Evolutionary conservation across 2,888 invertebrate species (phyloP).

Genomic region (Pristionchus entomophagus): DNA sequence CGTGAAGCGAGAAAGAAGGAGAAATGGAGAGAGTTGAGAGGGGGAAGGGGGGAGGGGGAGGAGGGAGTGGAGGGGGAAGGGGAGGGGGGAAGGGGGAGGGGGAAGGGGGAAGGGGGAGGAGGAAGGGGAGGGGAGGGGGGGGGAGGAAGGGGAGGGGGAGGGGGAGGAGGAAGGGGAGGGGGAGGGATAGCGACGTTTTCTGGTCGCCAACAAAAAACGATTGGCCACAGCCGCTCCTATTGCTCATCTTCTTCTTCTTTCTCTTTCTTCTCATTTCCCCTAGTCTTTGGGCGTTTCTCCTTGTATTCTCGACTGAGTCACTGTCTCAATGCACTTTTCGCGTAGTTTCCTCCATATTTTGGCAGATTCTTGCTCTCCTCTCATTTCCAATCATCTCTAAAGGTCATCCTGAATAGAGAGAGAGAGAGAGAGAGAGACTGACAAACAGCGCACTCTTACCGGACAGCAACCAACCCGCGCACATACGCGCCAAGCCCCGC

Average conservation of each 20-base stretch:
- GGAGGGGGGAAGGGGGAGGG: background rate
- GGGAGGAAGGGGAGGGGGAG: background rate
- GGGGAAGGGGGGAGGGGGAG: background rate
- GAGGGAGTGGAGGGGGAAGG: background rate
- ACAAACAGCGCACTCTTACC: background rate
- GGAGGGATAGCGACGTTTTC: background rate
- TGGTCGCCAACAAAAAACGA: background rate
- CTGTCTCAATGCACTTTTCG: background rate
- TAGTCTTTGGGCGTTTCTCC: no score
- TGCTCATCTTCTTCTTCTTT: background rate
- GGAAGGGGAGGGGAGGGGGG: background rate
- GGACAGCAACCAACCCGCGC: background rate
- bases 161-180: background rate
- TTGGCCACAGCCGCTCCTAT: background rate
- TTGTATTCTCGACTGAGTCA: no score
- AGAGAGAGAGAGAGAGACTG: background rate
- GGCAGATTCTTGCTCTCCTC: background rate
- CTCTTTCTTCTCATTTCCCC: background rate
- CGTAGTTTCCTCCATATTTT: no score
- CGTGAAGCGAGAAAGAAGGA: conserved; percentile 23
- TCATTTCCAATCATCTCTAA: background rate
- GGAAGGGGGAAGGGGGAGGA: background rate
- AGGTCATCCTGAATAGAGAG: background rate
- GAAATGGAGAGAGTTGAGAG: no score
- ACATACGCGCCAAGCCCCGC: background rate